Conservation (phyloP, 2,888 invertebrate genomes). For the Dascillus cervinus region DNA sequence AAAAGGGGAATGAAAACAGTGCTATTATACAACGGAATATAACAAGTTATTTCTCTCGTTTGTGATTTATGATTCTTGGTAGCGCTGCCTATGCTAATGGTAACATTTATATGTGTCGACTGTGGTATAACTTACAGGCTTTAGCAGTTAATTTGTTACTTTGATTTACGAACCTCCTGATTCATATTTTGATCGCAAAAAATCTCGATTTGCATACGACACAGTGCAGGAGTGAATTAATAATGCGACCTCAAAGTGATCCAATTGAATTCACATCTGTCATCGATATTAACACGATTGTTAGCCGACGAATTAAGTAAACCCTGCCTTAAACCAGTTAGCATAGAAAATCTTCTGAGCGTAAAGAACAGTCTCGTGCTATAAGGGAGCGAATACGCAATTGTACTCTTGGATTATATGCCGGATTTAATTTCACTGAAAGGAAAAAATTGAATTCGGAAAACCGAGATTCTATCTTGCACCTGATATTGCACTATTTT, state of each 20-base stretch:
- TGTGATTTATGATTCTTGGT: slow-evolving; percentile 41
- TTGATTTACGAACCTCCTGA: slow-evolving; percentile 41
- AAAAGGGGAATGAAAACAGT: slow-evolving; percentile 39
- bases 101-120: slow-evolving; percentile 43
- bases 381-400: slow-evolving; percentile 34
- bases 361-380: slow-evolving; percentile 32
- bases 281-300: slow-evolving; percentile 39
- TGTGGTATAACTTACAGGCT: slow-evolving; percentile 39
- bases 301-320: slow-evolving; percentile 38
- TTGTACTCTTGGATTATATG: slow-evolving; percentile 35
- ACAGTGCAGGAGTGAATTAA: neutral
- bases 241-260: slow-evolving; percentile 18
- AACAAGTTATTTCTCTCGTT: slow-evolving; percentile 44
- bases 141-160: slow-evolving; percentile 45
- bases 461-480: no score
- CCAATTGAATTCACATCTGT: slow-evolving; percentile 38
- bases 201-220: neutral
- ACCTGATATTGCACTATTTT: no score
- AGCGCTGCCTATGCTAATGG: slow-evolving; percentile 45
- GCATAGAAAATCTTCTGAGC: slow-evolving; percentile 39
- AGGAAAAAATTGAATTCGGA: no score
- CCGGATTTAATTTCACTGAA: slow-evolving; percentile 32
- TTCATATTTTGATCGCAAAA: slow-evolving; percentile 24
- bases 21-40: slow-evolving; percentile 42
- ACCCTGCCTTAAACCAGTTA: slow-evolving; percentile 42